Conservation (phyloP, 2,113 vertebrate species). For the Lipophrys pholis region DNA sequence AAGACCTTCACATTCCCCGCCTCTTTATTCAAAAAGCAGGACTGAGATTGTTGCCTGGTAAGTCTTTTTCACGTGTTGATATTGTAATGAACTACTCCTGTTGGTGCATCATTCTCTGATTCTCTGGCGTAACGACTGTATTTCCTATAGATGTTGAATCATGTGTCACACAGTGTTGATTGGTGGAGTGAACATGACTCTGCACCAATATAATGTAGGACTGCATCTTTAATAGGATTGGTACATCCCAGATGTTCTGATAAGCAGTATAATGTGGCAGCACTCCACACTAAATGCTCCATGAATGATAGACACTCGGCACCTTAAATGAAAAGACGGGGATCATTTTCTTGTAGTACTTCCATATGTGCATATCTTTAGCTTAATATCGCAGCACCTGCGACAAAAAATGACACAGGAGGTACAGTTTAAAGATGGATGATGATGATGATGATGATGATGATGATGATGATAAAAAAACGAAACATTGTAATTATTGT, state of each 20-base stretch:
- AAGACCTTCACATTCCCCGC: constrained; percentile 9
- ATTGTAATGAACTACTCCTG: constrained; percentile 10
- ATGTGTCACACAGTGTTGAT: not conserved
- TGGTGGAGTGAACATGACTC: too few relatives aligned
- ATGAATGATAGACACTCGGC: not conserved
- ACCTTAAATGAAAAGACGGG: not conserved
- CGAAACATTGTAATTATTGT: constrained; percentile 11
- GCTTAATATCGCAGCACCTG: not conserved
- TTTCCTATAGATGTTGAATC: not conserved
- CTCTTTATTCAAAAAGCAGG: constrained; percentile 33
- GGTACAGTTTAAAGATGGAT: constrained; percentile 1
- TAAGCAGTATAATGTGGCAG: not conserved
- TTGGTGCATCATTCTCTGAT: not conserved
- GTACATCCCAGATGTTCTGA: not conserved
- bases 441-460: not conserved
- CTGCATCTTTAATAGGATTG: not conserved
- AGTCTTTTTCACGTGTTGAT: constrained; percentile 35
- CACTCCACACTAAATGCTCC: not conserved
- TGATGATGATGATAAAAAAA: not conserved
- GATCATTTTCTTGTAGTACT: not conserved
- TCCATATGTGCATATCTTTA: not conserved
- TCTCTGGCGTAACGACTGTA: not conserved
- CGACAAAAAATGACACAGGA: not conserved
- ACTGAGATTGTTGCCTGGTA: constrained; percentile 37
- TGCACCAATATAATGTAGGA: not conserved